These are phyloP conservation scores for Paralichthys olivaceus DNA, from an alignment of 2,113 vertebrate species.

Conservation along the genomic window DNA sequence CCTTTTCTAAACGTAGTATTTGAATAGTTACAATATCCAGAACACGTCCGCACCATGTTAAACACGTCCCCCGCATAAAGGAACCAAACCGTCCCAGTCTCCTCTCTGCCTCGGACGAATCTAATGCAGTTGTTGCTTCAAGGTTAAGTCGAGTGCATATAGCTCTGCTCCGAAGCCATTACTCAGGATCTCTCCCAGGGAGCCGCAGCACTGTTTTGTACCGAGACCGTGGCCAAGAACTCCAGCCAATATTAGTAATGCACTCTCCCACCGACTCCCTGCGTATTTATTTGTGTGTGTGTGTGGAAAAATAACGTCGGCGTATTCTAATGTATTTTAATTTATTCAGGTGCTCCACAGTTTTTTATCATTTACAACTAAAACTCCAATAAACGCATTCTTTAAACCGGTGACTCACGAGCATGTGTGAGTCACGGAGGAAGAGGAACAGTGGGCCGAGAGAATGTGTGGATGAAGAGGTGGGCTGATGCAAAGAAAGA, in stretches of 20 bases:
- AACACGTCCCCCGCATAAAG: too few relatives aligned
- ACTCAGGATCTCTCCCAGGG: slow-evolving; percentile 29
- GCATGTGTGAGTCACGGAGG: neutral
- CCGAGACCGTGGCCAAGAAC: slow-evolving; percentile 34
- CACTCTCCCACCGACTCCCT: slow-evolving; percentile 6
- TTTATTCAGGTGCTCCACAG: slow-evolving; percentile 14
- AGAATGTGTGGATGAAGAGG: neutral
- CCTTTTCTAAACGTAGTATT: too few relatives aligned
- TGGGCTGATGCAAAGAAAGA: neutral
- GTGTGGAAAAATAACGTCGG: neutral
- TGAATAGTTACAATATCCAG: too few relatives aligned
- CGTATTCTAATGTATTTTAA: neutral
- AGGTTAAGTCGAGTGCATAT: too few relatives aligned
- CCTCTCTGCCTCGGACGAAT: too few relatives aligned
- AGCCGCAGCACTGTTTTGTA: slow-evolving; percentile 22
- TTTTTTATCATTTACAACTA: neutral
- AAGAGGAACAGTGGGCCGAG: neutral
- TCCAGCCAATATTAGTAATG: slow-evolving; percentile 45
- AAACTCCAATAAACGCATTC: slow-evolving; percentile 20
- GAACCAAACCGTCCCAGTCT: too few relatives aligned
- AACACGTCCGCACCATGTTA: too few relatives aligned
- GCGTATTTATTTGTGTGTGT: neutral
- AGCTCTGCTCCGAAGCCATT: slow-evolving; percentile 2
- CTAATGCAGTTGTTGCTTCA: too few relatives aligned
- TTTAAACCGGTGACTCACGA: slow-evolving; percentile 3